Evolutionary conservation across 1,140 invertebrate genomes (phyloP).

Genomic region (Heliconius nattereri): DNA sequence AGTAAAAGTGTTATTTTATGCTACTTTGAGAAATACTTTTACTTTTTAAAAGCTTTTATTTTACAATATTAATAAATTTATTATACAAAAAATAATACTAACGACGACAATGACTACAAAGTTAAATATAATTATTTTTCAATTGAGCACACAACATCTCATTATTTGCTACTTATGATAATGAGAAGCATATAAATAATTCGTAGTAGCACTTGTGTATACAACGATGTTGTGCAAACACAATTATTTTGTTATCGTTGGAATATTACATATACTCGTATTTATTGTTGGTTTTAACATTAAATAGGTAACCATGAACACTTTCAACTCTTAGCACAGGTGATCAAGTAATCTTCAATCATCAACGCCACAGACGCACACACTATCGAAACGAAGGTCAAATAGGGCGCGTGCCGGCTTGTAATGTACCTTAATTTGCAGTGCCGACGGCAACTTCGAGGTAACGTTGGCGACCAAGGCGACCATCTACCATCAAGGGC

Average conservation of each 20-base stretch:
- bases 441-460: constrained; percentile 98
- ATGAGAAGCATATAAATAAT: not conserved
- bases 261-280: not conserved
- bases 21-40: not conserved
- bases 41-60: too few relatives aligned
- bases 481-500: constrained; percentile 93
- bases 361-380: constrained; percentile 33
- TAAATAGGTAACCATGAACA: constrained; percentile 23
- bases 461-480: constrained; percentile 97
- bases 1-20: too few relatives aligned
- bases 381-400: constrained; percentile 33
- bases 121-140: not conserved
- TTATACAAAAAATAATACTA: not conserved
- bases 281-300: not conserved
- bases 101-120: not conserved
- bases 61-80: not conserved
- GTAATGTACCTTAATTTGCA: constrained; percentile 83
- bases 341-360: constrained; percentile 31
- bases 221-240: constrained; percentile 1
- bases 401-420: constrained; percentile 39
- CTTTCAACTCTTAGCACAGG: constrained; percentile 17
- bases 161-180: not conserved
- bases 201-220: constrained; percentile 11
- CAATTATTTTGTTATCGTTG: not conserved
- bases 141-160: not conserved